Base-by-base conservation (phyloP, 30 jellyfish, hydroid and myxozoan genomes). In the Sanderia malayensis region DNA sequence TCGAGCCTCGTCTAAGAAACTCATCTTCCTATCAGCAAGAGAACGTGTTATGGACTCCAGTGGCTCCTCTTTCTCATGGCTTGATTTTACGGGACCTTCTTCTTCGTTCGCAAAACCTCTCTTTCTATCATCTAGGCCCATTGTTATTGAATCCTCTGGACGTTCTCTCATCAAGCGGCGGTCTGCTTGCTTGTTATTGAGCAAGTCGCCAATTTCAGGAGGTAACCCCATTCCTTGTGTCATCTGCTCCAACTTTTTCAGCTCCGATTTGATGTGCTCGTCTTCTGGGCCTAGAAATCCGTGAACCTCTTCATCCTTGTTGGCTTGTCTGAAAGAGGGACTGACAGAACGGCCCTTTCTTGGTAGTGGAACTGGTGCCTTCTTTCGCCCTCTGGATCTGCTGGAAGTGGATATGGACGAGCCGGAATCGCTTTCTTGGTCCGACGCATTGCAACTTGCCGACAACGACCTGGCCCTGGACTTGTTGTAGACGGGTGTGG, bases 361-460 rank as follows among this genome's bases (percentile, higher is more conserved):
- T 47, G 96, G 96, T 8, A 74, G 71, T 13, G 96, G 96, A n/a
- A 75, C 87, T 1, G 95, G 95, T 9, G 95, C 82, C 71, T 74
- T 80, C 73, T 80, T 80, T 86, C 71, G 71, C 21, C 74, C 34
- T 45, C 75, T 64, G 17, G 83, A 27, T 26, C 81, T 66, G 21
- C 87, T 58, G 10, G 73, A 74, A 31, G 84, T 61, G 10, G 79
- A 37, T 11, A 22, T 79, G 9, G 84, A 80, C 19, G 84, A 80
- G 2, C 84, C 93, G 10, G 84, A 69, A 31, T 80, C 93, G 58
- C 84, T 80, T 23, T 80, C 93, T 49, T 41, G 80, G 30, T 80
- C 93, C 20, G 93, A 80, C 10, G 71, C 63, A 37, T 80, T 66
- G 84, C 73, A 44, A 73, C 89, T 78, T 1, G 81, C 89, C 1